Evolutionary conservation across 2,113 vertebrate species (phyloP), one percentile per base, ranked within the genome.

Genomic region (Psophia crepitans): DNA sequence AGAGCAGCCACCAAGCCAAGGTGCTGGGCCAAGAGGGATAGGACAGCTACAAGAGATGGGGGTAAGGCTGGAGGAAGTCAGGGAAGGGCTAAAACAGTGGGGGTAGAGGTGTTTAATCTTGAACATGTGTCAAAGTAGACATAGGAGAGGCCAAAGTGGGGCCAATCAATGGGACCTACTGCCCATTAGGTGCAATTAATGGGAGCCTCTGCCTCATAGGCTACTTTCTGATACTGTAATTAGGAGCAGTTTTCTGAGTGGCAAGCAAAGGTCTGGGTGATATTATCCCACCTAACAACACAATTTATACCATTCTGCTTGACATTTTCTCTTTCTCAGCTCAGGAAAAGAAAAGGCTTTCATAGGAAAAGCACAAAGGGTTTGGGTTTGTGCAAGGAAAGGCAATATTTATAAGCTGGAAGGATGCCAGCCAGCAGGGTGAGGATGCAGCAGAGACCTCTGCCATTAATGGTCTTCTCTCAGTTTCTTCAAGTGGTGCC

Each of bases 281-380:
- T 17, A 19, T 44, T 81, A 37, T 63, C 23, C 48, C 70, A 21
- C 6, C 2, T 33, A 43, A 11, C 19, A 33, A 48, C 0, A 0
- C 11, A 57, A 51, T 61, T 83, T 83, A 37, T 48, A 32, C 32
- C 1, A 0, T 53, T 88, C 71, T 80, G 32, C 68, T 90, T 61
- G 51, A n/a, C 22, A 17, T 6, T 3, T 76, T 80, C 26, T 66
- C 46, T 61, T 88, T 88, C 68, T 80, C 43, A 41, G 43, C 43
- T 19, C 33, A 81, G 41, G 66, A 76, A 76, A 80, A 86, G 13
- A 63, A 74, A 35, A 88, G 10, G 18, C 17, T 79, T 91, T 71
- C 43, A 56, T 43, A 60, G 21, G 19, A 71, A 90, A 84, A 82
- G 39, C 9, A 49, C 73, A n/a, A 51, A 81, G 51, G 6, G 15